Evolutionary conservation across 2,888 invertebrate genomes (phyloP), one percentile per base, ranked within the genome.

Genomic region (Mesorhabditis belari): DNA sequence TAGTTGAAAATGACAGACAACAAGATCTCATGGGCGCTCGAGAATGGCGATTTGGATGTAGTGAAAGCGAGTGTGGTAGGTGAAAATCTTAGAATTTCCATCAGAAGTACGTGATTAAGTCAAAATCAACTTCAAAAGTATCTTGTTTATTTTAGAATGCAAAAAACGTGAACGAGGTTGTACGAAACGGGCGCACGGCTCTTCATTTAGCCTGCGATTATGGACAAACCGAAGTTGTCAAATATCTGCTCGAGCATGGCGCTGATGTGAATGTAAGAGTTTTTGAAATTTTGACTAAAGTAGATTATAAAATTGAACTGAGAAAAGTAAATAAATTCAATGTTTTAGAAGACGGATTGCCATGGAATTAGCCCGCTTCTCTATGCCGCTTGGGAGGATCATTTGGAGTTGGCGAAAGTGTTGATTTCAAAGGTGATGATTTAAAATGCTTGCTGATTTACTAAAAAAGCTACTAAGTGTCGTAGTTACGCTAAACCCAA

Each of bases 361-460:
- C 91, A 94, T 86, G 93, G 93, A 29, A 93, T 96, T 74, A 91
- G 91, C 66, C 90, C 93, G 29, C 85, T 96, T 55, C 83, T 95
- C 76, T 92, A 94, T 73, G 95, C 95, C 61, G 91, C 95, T 79
- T 96, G 91, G 91, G 95, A 96, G 84, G 92, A 92, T 25, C 95
- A 95, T 81, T 89, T 89, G 58, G 88, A 88, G 66, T 92, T 92
- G 84, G 94, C 95, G 12, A 88, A 90, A 83, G 84, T 91, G 69
- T 86, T 96, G 74, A 82, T 95, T 66, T 87, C 89, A 83, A 89
- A 90, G 85, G 92, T 92, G 84, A 58, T 35, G 9, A n/a, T 35
- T 1, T 9, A 35, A 35, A 35, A 35, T 35, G 17, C 6, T 17
- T 17, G 44, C 44, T 35, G 35, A 35, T 17, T 17, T 35, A 35